Base-by-base conservation (phyloP, 2,888 invertebrate species). In the Heliothis peltigera region DNA sequence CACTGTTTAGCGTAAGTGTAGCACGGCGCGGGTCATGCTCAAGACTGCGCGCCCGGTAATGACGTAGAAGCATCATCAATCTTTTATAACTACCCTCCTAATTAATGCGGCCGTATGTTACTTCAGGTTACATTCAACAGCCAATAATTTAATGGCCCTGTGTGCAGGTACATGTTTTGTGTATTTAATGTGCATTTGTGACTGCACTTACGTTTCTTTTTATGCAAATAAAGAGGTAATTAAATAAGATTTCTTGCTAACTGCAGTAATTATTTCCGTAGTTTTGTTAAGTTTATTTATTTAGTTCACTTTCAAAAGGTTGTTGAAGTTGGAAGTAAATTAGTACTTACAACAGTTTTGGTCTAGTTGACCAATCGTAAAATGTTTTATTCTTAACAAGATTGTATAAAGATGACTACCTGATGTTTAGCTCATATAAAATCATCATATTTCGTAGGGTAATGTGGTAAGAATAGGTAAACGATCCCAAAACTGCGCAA, bases 11-110 rank as follows among this genome's bases (percentile, higher is more conserved):
- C 22, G n/a, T 43, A 12, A 28, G 15, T 17, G 6, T 19, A 39
- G 15, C 21, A 49, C 43, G 44, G 21, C 25, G 42, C 32, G n/a
- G 69, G 52, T 54, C 62, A 53, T 21, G n/a, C 19, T 43, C 46
- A 43, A 44, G 19, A 28, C 44, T 42, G 43, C 43, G 32, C 22
- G 18, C n/a, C n/a, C 22, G 17, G 59, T 53, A 77, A 61, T 44
- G 55, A 61, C 35, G 55, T 60, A 46, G 2, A 18, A 61, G 48
- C 44, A 56, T 52, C 57, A 77, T 74, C 32, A 65, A 71, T 64
- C 77, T 73, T 48, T n/a, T 51, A 49, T 49, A 64, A 60, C 54
- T 61, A 55, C 64, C 49, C 49, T 35, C 39, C 4, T 77, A 55
- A 77, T 71, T 55, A 71, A 65, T 64, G 48, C 52, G 44, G 58